Evolutionary conservation across 2,888 invertebrate species (phyloP).

Genomic region (Rotaria sp.): DNA sequence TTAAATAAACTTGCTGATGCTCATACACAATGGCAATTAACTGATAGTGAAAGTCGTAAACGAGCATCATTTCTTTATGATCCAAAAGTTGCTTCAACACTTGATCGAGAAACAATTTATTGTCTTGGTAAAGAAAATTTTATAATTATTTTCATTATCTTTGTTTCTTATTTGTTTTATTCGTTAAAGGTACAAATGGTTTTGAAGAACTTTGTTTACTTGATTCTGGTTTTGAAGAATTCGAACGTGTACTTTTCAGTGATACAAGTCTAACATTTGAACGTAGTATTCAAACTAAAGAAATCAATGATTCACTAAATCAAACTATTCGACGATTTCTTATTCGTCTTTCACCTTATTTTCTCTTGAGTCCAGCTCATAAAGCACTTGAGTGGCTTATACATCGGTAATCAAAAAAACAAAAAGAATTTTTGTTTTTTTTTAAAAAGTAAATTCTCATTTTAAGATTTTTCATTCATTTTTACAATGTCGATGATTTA

Average conservation of each 20-base stretch:
- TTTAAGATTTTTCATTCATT: conserved; percentile 72
- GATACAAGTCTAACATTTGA: conserved; percentile 70
- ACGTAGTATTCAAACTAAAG: conserved; percentile 67
- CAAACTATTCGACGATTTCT: conserved; percentile 71
- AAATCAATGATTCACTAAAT: conserved; percentile 71
- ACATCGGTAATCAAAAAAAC: conserved; percentile 59
- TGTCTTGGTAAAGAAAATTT: conserved; percentile 65
- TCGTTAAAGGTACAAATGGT: conserved; percentile 65
- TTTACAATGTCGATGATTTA: conserved; percentile 75
- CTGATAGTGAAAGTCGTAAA: conserved; percentile 36
- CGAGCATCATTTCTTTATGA: conserved; percentile 77
- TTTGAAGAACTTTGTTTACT: conserved; percentile 72
- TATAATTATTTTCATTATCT: not conserved
- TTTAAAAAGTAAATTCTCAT: not conserved
- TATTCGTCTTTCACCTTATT: conserved; percentile 73
- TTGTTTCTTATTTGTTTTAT: not conserved
- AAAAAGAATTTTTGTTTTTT: not conserved
- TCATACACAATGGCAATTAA: conserved; percentile 21
- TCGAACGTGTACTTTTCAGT: conserved; percentile 70
- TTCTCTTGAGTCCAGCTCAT: conserved; percentile 73
- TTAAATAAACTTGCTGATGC: conserved; percentile 25
- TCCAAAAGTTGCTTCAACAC: conserved; percentile 76
- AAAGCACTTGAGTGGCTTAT: conserved; percentile 92
- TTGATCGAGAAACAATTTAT: conserved; percentile 75
- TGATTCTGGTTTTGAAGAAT: conserved; percentile 68